Evolutionary conservation across 2,113 vertebrate genomes (phyloP).

Genomic region (Sinocyclocheilus rhinocerous): DNA sequence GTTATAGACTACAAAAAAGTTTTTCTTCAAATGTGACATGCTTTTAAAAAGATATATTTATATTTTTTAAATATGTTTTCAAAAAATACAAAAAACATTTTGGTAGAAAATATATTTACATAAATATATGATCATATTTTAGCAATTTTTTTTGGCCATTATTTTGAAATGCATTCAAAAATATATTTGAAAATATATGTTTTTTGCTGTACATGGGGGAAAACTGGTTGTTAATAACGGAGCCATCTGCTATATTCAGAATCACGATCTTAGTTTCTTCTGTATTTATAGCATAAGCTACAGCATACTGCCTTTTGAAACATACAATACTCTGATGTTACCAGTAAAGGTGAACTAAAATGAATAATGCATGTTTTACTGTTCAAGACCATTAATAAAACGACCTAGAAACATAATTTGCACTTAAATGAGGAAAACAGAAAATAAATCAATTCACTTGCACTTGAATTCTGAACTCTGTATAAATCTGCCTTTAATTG

Average conservation of each 20-base stretch:
- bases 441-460: too few species aligned
- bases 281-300: background rate
- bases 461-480: background rate
- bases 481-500: background rate
- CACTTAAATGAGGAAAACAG: too few species aligned
- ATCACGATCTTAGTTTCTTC: background rate
- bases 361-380: background rate
- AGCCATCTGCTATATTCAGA: background rate
- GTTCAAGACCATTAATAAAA: background rate
- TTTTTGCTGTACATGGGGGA: background rate
- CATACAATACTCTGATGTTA: background rate
- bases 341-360: background rate
- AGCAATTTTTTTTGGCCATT: too few species aligned
- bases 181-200: too few species aligned
- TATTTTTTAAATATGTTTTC: too few species aligned
- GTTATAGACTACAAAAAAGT: too few species aligned
- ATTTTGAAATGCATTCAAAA: too few species aligned
- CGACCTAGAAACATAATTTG: background rate
- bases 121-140: background rate
- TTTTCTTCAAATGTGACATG: too few species aligned
- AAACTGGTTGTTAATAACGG: too few species aligned
- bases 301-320: background rate
- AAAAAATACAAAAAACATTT: too few species aligned
- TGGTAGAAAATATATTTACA: background rate
- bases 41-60: too few species aligned